Base-by-base conservation (phyloP, 2,797 vertebrate species). In the Pitangus sulphuratus region DNA sequence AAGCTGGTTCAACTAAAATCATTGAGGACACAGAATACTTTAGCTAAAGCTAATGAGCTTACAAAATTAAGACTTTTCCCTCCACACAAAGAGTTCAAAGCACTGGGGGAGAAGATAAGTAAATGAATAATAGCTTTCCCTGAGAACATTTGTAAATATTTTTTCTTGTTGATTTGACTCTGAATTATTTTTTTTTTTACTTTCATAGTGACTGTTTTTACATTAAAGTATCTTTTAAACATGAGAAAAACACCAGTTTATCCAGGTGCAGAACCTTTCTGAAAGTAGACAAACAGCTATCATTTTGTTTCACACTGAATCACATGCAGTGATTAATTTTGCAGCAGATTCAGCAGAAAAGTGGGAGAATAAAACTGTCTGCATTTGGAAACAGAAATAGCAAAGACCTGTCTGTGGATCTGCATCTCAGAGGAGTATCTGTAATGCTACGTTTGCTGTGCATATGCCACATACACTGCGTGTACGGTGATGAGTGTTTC, bases 21-120 rank as follows among this genome's bases (percentile, higher is more conserved):
- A 88, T 2, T 58, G 60, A 88, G 47, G 54, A 77, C 22, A 76
- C 9, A 66, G 30, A 76, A 84, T 50, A 81, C 35, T 64, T 86
- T 5, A 91, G 28, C 26, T 82, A 65, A 84, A 94, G 33, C 31
- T 76, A 84, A 69, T 26, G 24, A 90, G 51, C 50, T 90, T 89
- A 72, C 94, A 94, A 95, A 93, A 83, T n/a, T 33, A 83, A 31
- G 39, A 40, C 50, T 95, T 90, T 84, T 81, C 12, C 47, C 86
- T 54, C 47, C 66, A 70, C 48, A 88, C 0, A 4, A 81, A 84
- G 44, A 80, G 53, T 86, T 93, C 51, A 81, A 85, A 87, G 76
- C 37, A 79, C 66, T 61, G 64, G 33, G 53, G 62, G 57, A 79
- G 14, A 58, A 66, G 69, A 33, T 47, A 91, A 79, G 79, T 84